A percentile compares a stretch with the other conserved stretches of the same genome.
phyloP scores from a whole-genome alignment of 30 jellyfish, hydroid and myxozoan species.

The Hydractinia echinata region DNA sequence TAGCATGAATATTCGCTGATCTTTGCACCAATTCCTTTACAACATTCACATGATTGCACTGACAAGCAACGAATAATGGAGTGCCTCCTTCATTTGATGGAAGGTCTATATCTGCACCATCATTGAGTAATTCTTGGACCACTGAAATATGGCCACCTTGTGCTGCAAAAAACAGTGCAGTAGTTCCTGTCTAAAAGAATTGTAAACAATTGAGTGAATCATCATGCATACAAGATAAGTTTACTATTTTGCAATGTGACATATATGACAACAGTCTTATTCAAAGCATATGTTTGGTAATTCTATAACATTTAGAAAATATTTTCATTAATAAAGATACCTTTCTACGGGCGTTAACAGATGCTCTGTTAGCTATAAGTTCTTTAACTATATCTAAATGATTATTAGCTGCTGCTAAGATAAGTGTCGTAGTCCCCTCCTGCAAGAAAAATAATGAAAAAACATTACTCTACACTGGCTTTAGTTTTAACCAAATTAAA shows the following conservation, averaged over 20 bases:
- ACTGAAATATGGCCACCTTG: conserved; percentile 85
- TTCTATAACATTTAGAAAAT: no score
- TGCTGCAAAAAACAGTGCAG: conserved; percentile 96
- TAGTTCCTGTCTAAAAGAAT: conserved; percentile 84
- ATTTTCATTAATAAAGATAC: conserved; percentile 2
- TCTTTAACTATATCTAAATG: conserved; percentile 79
- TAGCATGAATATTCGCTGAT: conserved; percentile 71
- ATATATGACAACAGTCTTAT: no score
- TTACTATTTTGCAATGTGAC: no score
- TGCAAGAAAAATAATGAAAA: background rate
- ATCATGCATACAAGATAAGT: no score
- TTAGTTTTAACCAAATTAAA: no score
- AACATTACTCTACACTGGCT: no score
- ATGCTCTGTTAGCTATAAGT: conserved; percentile 61
- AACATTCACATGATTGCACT: conserved; percentile 76
- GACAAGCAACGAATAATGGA: conserved; percentile 90
- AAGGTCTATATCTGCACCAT: conserved; percentile 79
- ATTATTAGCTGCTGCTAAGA: conserved; percentile 87
- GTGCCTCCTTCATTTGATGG: conserved; percentile 95
- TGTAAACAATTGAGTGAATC: background rate
- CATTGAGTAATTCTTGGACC: conserved; percentile 64
- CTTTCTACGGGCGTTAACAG: conserved; percentile 79
- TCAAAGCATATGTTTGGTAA: no score
- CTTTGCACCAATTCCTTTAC: conserved; percentile 74
- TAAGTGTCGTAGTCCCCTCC: conserved; percentile 94